Evolutionary conservation across 2,113 vertebrate genomes (phyloP), one percentile per base, ranked within the genome.

Genomic region (Mirza zaza): DNA sequence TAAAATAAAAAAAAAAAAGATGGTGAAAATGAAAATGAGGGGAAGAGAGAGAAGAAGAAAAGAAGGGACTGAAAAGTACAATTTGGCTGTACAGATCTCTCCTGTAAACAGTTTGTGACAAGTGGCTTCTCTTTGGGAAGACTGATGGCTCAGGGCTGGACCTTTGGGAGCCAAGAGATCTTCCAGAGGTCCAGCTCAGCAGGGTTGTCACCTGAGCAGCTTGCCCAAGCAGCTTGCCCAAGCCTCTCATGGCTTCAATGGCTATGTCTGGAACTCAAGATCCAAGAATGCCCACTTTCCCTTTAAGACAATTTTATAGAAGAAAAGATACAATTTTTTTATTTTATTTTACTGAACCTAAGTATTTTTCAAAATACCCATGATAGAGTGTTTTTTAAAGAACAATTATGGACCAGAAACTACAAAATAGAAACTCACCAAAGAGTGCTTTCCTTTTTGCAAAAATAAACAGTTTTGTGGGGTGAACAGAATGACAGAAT

Each of bases 291-390:
- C 29, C 0, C n/a, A 39, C 48, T 86, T 57, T 23, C 2, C 6
- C 39, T 75, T 15, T 75, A 73, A 48, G 73, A 67, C 48, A 52
- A 3, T 34, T 91, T 87, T 81, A 76, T 42, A 48, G 75, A 65
- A 39, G 36, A 91, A 92, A 77, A 77, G 23, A 55, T 63, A 76
- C 1, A 14, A 36, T 83, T 59, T 67, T 71, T 48, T 32, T 10
- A 25, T 92, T 96, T 83, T 61, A 25, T 92, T 96, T 83, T 61
- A 34, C 52, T 61, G 48, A 83, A 83, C 15, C 3, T 91, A 63
- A 68, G 9, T 70, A 76, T 59, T 77, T 77, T 83, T 61, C 34
- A 77, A 83, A 77, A 91, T 57, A 59, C 18, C 18, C 29, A 9
- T 52, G 5, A 77, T 32, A 77, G 36, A 67, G 25, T 71, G 27